phyloP scores from a whole-genome alignment of 1,140 invertebrate genomes.

The Stegodyphus dumicola region DNA sequence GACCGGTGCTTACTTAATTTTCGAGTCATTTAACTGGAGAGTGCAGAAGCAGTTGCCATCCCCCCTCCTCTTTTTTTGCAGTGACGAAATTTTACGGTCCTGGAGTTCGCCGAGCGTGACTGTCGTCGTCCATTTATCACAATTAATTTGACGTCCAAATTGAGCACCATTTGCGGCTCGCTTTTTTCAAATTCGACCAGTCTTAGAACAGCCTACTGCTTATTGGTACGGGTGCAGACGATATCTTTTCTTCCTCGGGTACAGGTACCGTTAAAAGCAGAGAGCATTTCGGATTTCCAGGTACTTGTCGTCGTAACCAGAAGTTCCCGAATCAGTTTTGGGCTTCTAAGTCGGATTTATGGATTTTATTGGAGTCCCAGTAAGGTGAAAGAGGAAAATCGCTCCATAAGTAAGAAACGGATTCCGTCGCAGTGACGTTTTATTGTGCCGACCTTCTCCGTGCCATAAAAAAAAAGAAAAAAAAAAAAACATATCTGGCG shows the following conservation, averaged over 20 bases:
- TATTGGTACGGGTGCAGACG: constrained; percentile 46
- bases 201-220: constrained; percentile 38
- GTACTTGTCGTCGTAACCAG: background rate
- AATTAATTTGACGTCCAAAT: constrained; percentile 57
- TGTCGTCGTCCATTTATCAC: constrained; percentile 48
- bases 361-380: background rate
- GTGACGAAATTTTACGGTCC: constrained; percentile 60
- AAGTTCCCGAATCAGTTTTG: constrained; percentile 4
- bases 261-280: too few relatives aligned
- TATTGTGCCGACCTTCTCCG: constrained; percentile 27
- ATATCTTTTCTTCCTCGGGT: background rate
- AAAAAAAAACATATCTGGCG: background rate
- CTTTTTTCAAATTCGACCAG: constrained; percentile 40
- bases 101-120: constrained; percentile 33
- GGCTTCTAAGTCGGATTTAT: constrained; percentile 41
- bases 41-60: constrained; percentile 9
- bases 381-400: constrained; percentile 6
- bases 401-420: constrained; percentile 5
- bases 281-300: constrained; percentile 23
- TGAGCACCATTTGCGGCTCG: constrained; percentile 54
- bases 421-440: constrained; percentile 34
- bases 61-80: background rate
- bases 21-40: constrained; percentile 26
- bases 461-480: background rate
- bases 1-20: constrained; percentile 47